Evolutionary conservation across 2,113 vertebrate species (phyloP).

Genomic region (Oenanthe oenanthe): DNA sequence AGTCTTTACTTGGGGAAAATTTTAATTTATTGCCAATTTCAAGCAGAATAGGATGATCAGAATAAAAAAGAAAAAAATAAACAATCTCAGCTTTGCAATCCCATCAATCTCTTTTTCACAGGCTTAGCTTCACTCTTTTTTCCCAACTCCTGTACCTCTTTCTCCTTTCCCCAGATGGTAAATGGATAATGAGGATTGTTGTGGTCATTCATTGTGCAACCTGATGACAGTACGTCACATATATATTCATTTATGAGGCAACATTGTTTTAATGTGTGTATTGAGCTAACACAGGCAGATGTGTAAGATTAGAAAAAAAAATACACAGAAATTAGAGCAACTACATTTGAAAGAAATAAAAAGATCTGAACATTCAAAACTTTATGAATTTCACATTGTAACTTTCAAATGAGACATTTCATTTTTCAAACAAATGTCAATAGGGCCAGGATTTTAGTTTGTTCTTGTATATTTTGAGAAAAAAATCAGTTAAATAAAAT

Average conservation of each 20-base stretch:
- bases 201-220: background rate
- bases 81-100: rapidly evolving
- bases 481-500: no score
- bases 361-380: background rate
- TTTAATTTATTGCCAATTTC: background rate
- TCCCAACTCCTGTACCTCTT: background rate
- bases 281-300: background rate
- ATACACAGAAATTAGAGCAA: background rate
- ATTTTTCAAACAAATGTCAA: background rate
- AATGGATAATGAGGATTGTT: background rate
- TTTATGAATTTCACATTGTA: background rate
- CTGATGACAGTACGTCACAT: background rate
- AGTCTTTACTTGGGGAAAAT: background rate
- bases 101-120: background rate
- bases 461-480: background rate
- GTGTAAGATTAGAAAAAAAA: background rate
- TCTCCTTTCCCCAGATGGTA: background rate
- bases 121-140: background rate
- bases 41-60: background rate
- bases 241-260: background rate
- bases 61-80: background rate
- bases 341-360: background rate
- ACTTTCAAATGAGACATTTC: background rate
- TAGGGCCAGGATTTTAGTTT: background rate
- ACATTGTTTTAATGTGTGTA: background rate